Percentiles rank a stretch among this genome's conserved stretches.
Evolutionary conservation across 2,888 invertebrate genomes (phyloP).

Genomic region (Drosophila atripex): DNA sequence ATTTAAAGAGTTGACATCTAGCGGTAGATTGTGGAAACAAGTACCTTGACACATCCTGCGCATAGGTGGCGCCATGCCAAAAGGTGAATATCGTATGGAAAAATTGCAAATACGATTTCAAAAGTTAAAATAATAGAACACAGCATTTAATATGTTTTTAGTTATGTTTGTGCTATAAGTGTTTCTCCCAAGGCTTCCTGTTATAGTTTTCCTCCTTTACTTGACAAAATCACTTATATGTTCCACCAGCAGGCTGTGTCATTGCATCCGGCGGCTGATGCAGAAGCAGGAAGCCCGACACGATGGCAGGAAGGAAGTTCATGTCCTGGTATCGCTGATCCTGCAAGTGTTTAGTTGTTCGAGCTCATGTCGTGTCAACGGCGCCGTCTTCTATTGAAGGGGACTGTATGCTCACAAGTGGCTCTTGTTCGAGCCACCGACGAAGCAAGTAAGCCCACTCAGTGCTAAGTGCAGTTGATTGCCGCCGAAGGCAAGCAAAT

Average conservation of each 20-base stretch:
- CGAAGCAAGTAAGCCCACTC: conserved; percentile 39
- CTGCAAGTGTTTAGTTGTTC: conserved; percentile 36
- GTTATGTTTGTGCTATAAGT: no score
- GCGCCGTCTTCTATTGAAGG: conserved; percentile 21
- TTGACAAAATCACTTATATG: background rate
- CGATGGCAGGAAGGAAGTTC: conserved; percentile 20
- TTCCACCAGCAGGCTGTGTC: conserved; percentile 18
- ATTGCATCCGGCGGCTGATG: conserved; percentile 27
- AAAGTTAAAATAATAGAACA: no score
- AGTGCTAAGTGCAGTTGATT: conserved; percentile 60
- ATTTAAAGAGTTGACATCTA: background rate
- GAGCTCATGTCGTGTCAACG: conserved; percentile 37
- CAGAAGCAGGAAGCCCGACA: conserved; percentile 12
- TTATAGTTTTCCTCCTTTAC: background rate
- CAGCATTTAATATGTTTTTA: no score
- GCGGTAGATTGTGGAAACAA: background rate
- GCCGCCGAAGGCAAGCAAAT: conserved; percentile 55
- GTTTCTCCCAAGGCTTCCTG: background rate
- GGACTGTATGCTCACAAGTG: conserved; percentile 26
- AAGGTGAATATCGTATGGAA: background rate
- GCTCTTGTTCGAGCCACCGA: conserved; percentile 32
- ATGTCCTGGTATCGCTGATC: conserved; percentile 38
- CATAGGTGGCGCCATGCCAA: background rate
- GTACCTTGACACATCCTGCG: background rate
- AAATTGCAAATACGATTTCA: background rate